These are phyloP conservation scores for human (Homo sapiens) DNA, from an alignment of 2,113 vertebrate genomes.

Conservation along the genomic window GRCh38 chr2:229082001-229082500, in stretches of 20 bases:
- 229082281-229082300: background rate
- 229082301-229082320: background rate
- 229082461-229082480: background rate
- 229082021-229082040: background rate
- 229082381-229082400: background rate
- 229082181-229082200: background rate
- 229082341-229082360: background rate
- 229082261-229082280: background rate
- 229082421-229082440: background rate
- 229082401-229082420: background rate
- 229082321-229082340: background rate
- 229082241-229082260: background rate
- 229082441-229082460: background rate
- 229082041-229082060: background rate
- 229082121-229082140: background rate
- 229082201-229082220: background rate
- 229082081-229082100: background rate
- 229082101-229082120: background rate
- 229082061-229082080: background rate
- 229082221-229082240: background rate
- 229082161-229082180: background rate
- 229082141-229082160: background rate
- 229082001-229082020: background rate
- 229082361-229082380: background rate
- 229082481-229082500: background rate